Conservation (phyloP, 2,113 vertebrate species). For the Heterochromis multidens region DNA sequence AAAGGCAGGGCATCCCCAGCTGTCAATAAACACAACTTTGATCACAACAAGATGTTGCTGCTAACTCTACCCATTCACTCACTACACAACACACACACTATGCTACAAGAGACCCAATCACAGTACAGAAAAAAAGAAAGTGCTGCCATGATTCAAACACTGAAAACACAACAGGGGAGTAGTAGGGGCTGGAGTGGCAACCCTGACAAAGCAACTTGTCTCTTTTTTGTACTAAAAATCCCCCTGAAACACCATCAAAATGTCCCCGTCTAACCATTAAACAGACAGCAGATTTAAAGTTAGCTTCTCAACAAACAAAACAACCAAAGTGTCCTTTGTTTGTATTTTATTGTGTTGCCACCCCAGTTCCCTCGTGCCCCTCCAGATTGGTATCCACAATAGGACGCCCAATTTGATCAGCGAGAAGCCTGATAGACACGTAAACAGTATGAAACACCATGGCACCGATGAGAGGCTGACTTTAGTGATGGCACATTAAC, state of each 20-base stretch:
- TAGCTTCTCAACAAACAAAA: neutral
- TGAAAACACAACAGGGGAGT: constrained; percentile 66
- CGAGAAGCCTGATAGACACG: constrained; percentile 63
- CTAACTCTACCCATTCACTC: constrained; percentile 44
- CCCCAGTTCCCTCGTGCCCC: constrained; percentile 62
- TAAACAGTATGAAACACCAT: constrained; percentile 64
- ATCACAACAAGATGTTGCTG: constrained; percentile 7
- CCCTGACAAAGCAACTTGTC: neutral
- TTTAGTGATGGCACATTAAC: constrained; percentile 53
- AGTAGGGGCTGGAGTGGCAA: constrained; percentile 71
- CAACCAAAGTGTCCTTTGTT: neutral
- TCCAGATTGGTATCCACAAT: constrained; percentile 70
- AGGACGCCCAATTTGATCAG: constrained; percentile 73
- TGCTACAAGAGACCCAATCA: constrained; percentile 55
- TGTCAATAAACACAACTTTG: neutral
- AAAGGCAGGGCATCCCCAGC: neutral
- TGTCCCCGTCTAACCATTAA: neutral
- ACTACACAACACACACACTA: constrained; percentile 40
- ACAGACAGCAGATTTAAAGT: neutral
- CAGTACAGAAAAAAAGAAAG: constrained; percentile 50
- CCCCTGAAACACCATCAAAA: neutral
- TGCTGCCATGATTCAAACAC: constrained; percentile 65
- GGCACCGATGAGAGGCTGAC: constrained; percentile 64
- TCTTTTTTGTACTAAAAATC: neutral
- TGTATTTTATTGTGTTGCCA: constrained; percentile 33